phyloP scores from a whole-genome alignment of 1,140 invertebrate genomes.

The Heterodera schachtii region DNA sequence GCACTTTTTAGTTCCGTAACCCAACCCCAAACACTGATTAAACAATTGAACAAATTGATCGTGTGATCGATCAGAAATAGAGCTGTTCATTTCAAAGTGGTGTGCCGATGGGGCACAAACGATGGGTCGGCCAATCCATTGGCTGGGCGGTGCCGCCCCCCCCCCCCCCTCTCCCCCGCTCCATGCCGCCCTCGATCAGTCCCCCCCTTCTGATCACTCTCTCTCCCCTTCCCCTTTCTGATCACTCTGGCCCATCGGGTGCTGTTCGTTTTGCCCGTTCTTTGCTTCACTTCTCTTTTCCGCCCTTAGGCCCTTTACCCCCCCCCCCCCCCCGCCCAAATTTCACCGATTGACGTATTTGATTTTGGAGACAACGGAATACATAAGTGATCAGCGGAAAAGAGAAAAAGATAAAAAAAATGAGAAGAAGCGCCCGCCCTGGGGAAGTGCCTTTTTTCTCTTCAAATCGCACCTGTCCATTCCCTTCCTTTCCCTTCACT shows the following conservation, averaged over 20 bases:
- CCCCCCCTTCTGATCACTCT: no score
- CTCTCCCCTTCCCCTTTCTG: not conserved
- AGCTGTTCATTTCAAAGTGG: not conserved
- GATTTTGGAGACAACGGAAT: not conserved
- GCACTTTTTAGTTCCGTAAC: not conserved
- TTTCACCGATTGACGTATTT: not conserved
- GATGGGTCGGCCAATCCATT: not conserved
- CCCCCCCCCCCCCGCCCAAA: no score
- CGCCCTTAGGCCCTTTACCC: not conserved
- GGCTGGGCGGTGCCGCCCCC: no score
- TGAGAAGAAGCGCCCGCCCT: not conserved
- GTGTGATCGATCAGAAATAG: not conserved
- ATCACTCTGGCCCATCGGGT: not conserved
- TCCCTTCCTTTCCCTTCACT: no score
- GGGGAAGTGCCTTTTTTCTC: not conserved
- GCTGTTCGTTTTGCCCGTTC: not conserved
- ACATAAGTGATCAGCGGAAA: not conserved
- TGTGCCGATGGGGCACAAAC: not conserved
- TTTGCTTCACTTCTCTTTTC: not conserved
- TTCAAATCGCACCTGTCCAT: not conserved
- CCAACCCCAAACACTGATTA: not conserved
- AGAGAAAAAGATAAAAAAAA: not conserved
- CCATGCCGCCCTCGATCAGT: not conserved
- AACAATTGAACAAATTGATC: not conserved
- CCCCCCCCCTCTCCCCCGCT: no score